Evolutionary conservation across 2,888 invertebrate species (phyloP).

Genomic region (Ochropacha duplaris): DNA sequence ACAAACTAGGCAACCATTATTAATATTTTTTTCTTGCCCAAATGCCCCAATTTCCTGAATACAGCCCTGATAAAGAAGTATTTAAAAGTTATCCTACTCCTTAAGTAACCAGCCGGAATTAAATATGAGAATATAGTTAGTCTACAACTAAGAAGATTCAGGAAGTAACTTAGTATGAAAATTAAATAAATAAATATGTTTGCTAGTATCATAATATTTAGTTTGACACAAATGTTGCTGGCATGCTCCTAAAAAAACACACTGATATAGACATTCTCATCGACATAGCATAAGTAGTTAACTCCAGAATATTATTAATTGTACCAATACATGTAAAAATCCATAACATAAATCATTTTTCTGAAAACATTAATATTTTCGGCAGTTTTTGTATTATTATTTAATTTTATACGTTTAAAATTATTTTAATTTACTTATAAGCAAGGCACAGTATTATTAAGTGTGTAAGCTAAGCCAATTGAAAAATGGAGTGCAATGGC

Average conservation of each 20-base stretch:
- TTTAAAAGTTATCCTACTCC: constrained; percentile 8
- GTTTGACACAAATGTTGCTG: no score
- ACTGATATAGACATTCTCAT: no score
- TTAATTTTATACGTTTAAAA: background rate
- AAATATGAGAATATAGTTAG: constrained; percentile 10
- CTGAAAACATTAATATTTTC: no score
- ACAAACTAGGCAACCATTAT: background rate
- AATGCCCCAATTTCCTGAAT: background rate
- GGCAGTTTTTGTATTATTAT: no score
- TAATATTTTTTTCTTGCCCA: background rate
- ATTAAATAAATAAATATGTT: constrained; percentile 1
- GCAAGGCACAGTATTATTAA: background rate
- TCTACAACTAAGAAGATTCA: constrained; percentile 34
- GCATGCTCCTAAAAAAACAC: no score
- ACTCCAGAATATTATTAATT: no score
- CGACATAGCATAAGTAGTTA: no score
- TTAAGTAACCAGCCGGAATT: constrained; percentile 40
- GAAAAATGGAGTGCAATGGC: background rate
- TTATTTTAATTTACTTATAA: background rate
- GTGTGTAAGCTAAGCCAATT: background rate
- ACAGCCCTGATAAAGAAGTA: background rate
- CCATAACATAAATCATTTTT: background rate
- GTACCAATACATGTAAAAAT: no score
- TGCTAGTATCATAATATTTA: background rate
- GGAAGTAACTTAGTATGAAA: constrained; percentile 5